These are phyloP conservation scores for Drosophila busckii DNA, from an alignment of 1,140 invertebrate genomes.

Conservation along the genomic window DNA sequence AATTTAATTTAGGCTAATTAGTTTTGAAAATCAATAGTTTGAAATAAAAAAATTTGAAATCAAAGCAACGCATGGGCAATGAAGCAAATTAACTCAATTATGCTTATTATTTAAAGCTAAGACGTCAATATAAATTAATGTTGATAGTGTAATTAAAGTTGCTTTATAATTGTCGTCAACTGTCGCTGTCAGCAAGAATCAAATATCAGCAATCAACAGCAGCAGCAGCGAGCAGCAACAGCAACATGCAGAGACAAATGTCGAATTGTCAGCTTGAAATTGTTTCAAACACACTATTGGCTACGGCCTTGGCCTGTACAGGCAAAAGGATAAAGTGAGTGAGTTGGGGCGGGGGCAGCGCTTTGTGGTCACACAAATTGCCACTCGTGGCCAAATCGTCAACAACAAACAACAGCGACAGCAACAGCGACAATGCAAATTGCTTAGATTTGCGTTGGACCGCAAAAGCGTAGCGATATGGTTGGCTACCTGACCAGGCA, in stretches of 20 bases:
- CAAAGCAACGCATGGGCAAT: too few species aligned
- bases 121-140: too few species aligned
- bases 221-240: too few species aligned
- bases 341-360: conserved; percentile 9
- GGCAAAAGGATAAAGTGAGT: not conserved
- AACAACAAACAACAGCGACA: conserved; percentile 32
- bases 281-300: conserved; percentile 1
- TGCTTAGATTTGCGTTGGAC: conserved; percentile 64
- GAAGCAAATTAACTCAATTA: too few species aligned
- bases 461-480: conserved; percentile 55
- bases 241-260: not conserved
- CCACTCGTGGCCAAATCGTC: conserved; percentile 46
- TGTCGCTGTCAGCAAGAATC: not conserved
- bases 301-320: conserved; percentile 21
- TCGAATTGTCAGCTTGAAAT: conserved; percentile 12
- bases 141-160: too few species aligned
- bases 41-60: too few species aligned
- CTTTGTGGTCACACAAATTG: conserved; percentile 53
- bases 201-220: conserved; percentile 6
- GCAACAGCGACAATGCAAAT: conserved; percentile 52
- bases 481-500: conserved; percentile 33
- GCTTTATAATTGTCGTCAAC: too few species aligned
- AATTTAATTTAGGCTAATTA: too few species aligned
- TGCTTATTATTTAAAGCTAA: too few species aligned
- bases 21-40: too few species aligned